phyloP scores from a whole-genome alignment of 2,797 vertebrate species.

The Acanthis flammea region DNA sequence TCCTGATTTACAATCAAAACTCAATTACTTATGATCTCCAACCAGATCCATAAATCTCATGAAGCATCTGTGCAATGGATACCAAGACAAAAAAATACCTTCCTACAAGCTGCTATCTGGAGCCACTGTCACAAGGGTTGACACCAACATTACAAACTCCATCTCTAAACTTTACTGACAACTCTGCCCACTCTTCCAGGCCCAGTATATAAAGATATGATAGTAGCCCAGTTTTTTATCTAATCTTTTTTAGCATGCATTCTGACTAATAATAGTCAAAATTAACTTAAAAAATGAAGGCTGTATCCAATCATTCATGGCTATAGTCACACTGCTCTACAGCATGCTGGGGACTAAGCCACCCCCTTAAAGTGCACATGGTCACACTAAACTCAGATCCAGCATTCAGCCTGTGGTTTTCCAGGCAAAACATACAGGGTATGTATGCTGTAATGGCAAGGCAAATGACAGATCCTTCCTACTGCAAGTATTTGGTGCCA shows the following conservation, averaged over 20 bases:
- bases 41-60: not conserved
- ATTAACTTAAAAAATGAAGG: not conserved
- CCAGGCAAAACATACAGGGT: not conserved
- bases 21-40: not conserved
- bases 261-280: not conserved
- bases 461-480: not conserved
- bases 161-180: not conserved
- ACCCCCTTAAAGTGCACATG: not conserved
- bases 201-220: not conserved
- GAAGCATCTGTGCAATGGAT: not conserved
- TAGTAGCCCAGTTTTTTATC: not conserved
- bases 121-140: not conserved
- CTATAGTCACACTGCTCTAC: not conserved
- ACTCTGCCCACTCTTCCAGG: not conserved
- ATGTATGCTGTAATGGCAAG: not conserved
- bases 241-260: not conserved
- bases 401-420: not conserved
- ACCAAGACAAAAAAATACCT: not conserved
- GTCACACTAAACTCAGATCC: fast-evolving
- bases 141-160: not conserved
- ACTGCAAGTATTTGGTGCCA: not conserved
- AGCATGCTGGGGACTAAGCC: not conserved
- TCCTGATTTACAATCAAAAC: not conserved
- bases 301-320: not conserved
- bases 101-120: not conserved